These are phyloP conservation scores for Camponotus pennsylvanicus DNA, from an alignment of 1,140 invertebrate genomes.

Conservation along the genomic window DNA sequence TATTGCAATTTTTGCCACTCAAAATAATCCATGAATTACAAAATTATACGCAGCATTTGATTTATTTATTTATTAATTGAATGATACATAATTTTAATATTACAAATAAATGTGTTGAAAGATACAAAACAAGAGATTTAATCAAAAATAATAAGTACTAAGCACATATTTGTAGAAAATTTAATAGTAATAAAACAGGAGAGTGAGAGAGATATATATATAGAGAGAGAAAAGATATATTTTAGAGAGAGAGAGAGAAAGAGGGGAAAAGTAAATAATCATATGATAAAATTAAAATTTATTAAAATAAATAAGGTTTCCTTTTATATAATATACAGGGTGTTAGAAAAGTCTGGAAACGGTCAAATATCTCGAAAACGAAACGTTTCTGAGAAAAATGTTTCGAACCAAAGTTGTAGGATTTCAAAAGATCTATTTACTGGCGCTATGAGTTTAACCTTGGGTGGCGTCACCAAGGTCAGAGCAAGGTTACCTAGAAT, in stretches of 20 bases:
- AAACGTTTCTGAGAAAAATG: too few species aligned
- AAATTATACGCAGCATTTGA: constrained; percentile 9
- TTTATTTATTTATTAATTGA: constrained; percentile 40
- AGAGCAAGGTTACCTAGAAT: too few species aligned
- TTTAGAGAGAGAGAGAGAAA: not conserved
- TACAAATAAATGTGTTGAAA: not conserved
- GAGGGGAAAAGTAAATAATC: not conserved
- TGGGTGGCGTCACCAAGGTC: too few species aligned
- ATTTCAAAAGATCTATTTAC: too few species aligned
- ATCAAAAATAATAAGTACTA: not conserved
- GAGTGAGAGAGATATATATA: not conserved
- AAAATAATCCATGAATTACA: constrained; percentile 14
- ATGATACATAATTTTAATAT: constrained; percentile 9
- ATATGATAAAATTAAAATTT: not conserved
- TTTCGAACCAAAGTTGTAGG: too few species aligned
- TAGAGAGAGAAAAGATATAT: too few species aligned
- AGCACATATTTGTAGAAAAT: not conserved
- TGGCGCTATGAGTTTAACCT: too few species aligned
- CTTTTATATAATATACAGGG: not conserved
- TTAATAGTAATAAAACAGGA: not conserved
- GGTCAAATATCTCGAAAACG: too few species aligned
- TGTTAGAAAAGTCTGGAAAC: too few species aligned
- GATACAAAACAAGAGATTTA: not conserved
- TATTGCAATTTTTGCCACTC: not conserved
- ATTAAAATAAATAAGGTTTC: constrained; percentile 11